Base-by-base conservation (phyloP, 2,113 vertebrate genomes). In the Ammodytes dubius region DNA sequence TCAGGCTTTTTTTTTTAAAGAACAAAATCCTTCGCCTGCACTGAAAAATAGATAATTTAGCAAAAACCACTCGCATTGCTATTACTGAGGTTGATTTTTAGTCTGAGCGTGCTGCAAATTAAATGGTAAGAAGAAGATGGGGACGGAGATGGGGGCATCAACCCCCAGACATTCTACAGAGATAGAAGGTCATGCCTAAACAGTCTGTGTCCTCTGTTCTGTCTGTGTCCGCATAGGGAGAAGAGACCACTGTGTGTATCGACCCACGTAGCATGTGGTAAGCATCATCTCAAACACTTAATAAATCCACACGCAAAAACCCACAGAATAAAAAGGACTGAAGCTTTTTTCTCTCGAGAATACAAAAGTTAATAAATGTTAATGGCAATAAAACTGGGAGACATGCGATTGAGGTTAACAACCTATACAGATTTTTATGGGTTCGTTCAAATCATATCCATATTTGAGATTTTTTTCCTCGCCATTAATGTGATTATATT, bases 141-240 rank as follows among this genome's bases (percentile, higher is more conserved):
- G 79, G 76, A 54, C 13, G 7, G 71, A 85, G 86, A 88, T 76
- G 87, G 69, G 69, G 71, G 82, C 75, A 60, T 6, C 42, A 60
- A 85, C 27, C 81, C 78, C 82, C 65, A 77, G 70, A 86, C 52
- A 46, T 63, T 70, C 58, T 66, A 81, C 15, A 52, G 63, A 70
- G 66, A 89, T 27, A 76, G 83, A 90, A 88, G 88, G 90, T 90
- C 89, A 92, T 77, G 74, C 73, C 76, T 71, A 71, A 91, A 91
- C 81, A 84, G 83, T 78, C 70, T 67, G 69, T 76, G 88, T 84
- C 86, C 87, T 91, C 84, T 84, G 68, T 74, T 77, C 76, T 68
- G 67, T 79, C 70, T 80, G 74, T 64, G 83, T 73, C 81, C 70
- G 75, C 40, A 12, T 15, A 61, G 77, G 77, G 53, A 74, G 19